Evolutionary conservation across 2,888 invertebrate genomes (phyloP).

Genomic region (Torymus texanus): DNA sequence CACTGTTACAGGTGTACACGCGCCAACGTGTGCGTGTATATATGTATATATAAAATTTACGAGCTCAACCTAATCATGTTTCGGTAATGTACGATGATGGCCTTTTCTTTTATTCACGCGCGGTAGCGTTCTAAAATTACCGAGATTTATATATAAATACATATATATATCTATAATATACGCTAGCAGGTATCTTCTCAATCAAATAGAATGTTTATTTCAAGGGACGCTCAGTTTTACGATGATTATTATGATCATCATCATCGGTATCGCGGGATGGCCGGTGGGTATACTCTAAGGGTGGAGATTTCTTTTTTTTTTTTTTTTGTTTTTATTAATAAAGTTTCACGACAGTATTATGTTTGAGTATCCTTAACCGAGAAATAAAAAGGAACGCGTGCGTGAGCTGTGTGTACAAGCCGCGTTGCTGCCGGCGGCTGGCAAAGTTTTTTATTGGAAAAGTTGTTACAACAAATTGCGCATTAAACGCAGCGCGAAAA

Average conservation of each 20-base stretch:
- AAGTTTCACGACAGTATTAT: conserved; percentile 52
- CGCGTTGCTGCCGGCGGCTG: background rate
- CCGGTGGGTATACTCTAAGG: background rate
- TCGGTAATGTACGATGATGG: conserved; percentile 37
- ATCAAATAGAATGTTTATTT: conserved; percentile 45
- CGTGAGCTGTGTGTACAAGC: too few relatives aligned
- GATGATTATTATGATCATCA: conserved; percentile 27
- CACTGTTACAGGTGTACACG: too few relatives aligned
- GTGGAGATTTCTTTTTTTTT: conserved; percentile 17
- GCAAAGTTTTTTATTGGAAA: conserved; percentile 56
- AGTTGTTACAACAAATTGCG: conserved; percentile 57
- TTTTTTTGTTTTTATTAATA: conserved; percentile 51
- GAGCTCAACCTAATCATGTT: conserved; percentile 46
- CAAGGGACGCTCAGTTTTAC: conserved; percentile 45
- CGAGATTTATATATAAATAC: background rate
- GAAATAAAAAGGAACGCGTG: conserved; percentile 40
- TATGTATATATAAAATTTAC: conserved; percentile 36
- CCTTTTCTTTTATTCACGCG: conserved; percentile 39
- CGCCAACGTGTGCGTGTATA: too few relatives aligned
- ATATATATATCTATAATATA: too few relatives aligned
- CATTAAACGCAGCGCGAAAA: conserved; percentile 46
- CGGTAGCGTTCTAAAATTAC: conserved; percentile 22
- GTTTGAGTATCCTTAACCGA: conserved; percentile 47
- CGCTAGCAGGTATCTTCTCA: background rate
- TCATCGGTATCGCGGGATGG: conserved; percentile 1